Evolutionary conservation across 2,888 invertebrate species (phyloP).

Genomic region (Pyrrhia umbra): DNA sequence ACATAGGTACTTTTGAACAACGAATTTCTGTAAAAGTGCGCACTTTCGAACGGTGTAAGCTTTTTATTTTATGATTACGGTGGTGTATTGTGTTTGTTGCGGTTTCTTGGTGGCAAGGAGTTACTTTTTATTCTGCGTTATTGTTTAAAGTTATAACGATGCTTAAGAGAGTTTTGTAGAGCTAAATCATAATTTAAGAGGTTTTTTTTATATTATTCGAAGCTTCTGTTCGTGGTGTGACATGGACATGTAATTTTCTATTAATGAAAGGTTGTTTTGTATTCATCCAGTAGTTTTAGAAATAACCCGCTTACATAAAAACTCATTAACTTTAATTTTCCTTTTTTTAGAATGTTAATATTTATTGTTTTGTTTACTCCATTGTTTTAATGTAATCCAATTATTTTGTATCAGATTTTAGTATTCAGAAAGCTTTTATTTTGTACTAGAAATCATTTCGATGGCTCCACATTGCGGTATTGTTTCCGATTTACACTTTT

Average conservation of each 20-base stretch:
- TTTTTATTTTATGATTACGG: constrained; percentile 6
- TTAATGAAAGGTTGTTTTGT: too few relatives aligned
- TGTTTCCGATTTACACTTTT: constrained; percentile 1
- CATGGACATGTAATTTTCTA: too few relatives aligned
- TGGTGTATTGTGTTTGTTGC: neutral
- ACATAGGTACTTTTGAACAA: constrained; percentile 29
- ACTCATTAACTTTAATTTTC: too few relatives aligned
- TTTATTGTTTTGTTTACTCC: neutral
- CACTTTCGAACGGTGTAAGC: constrained; percentile 8
- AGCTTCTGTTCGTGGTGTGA: too few relatives aligned
- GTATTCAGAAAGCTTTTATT: neutral
- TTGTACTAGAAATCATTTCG: neutral
- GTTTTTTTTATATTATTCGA: too few relatives aligned
- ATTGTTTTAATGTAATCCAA: neutral
- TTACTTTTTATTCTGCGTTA: neutral
- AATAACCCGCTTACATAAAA: too few relatives aligned
- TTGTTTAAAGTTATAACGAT: too few relatives aligned
- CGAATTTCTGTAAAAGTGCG: constrained; percentile 23
- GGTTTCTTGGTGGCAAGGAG: neutral
- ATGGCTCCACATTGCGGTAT: neutral
- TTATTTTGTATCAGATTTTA: neutral
- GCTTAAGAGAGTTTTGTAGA: too few relatives aligned
- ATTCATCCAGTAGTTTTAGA: too few relatives aligned
- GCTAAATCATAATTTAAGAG: too few relatives aligned
- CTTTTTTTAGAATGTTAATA: too few relatives aligned